Evolutionary conservation across 1,140 invertebrate genomes (phyloP), one percentile per base, ranked within the genome.

Genomic region (Geopemphigus sp.): DNA sequence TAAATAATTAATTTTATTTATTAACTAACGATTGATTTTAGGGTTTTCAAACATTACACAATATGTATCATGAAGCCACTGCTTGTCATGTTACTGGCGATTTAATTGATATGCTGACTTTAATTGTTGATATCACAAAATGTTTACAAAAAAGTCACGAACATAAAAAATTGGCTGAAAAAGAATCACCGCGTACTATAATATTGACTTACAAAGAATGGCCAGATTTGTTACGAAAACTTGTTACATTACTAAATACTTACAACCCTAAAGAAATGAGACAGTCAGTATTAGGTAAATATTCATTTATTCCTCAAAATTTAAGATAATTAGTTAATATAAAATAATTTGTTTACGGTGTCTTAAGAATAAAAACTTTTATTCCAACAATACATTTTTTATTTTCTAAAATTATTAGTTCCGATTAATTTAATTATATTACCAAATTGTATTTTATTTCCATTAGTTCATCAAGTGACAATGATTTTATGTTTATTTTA

Each of bases 41-140:
- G 89, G 93, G 95, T 22, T 90, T 97, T 83, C 92, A 94, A 85
- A 95, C 94, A 82, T 86, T 97, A 80, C 94, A 96, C 87, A 92
- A 94, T 82, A 96, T 97, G 92, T 94, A 96, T 84, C 94, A 97
- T 83, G 95, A 97, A 85, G 94, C 95, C 19, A 95, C 94, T 6
- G 93, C 93, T 0, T 95, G 94, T 84, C 93, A 94, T 85, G 90
- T 95, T 19, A 91, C 91, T 8, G 91, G 90, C 1, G 95, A 96
- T 84, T 87, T 97, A 53, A 89, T 93, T 15, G 94, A 96, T 81
- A 87, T 96, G 14, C 87, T 97, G 66, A 89, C 91, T 1, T 91
- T 96, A 83, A 89, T 94, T 29, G 86, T 90, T 5, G 91, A 92
- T 81, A 85, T 94, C 5, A 88, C 93, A 19, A 89, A 91, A 76